Conservation (phyloP, 2,888 invertebrate species). For the Cerastis rubricosa region DNA sequence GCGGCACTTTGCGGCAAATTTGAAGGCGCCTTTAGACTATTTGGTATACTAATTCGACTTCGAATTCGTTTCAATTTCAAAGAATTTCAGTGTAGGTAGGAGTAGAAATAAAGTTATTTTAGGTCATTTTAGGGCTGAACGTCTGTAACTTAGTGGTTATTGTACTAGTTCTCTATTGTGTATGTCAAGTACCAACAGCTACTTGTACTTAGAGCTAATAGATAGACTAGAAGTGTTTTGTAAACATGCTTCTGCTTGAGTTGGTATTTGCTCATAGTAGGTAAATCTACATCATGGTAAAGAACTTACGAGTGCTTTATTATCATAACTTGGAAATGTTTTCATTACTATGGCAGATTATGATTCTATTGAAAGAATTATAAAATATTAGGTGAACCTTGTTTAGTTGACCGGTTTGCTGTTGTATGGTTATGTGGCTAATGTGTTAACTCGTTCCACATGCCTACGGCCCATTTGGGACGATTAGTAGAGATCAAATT, state of each 20-base stretch:
- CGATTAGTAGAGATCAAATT: too few species aligned
- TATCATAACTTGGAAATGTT: neutral
- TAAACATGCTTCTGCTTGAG: slow-evolving; percentile 20
- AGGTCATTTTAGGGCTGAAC: neutral
- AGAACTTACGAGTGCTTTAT: slow-evolving; percentile 16
- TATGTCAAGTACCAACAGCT: neutral
- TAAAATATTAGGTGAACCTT: neutral
- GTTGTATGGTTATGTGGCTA: neutral
- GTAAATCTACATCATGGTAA: neutral
- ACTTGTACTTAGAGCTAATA: neutral
- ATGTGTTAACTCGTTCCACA: too few species aligned
- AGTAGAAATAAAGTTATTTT: neutral
- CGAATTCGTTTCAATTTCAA: too few species aligned
- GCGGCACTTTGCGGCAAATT: too few species aligned
- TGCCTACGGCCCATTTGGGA: too few species aligned
- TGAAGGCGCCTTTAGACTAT: too few species aligned
- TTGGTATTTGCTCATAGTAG: slow-evolving; percentile 14
- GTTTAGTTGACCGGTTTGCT: neutral
- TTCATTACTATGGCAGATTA: neutral
- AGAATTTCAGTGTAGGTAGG: neutral
- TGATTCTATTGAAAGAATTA: neutral
- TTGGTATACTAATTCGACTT: too few species aligned
- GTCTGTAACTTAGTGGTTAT: neutral
- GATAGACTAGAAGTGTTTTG: slow-evolving; percentile 20
- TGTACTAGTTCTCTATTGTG: neutral